Evolutionary conservation across 2,797 vertebrate species (phyloP).

Genomic region (Alfaro cultratus): DNA sequence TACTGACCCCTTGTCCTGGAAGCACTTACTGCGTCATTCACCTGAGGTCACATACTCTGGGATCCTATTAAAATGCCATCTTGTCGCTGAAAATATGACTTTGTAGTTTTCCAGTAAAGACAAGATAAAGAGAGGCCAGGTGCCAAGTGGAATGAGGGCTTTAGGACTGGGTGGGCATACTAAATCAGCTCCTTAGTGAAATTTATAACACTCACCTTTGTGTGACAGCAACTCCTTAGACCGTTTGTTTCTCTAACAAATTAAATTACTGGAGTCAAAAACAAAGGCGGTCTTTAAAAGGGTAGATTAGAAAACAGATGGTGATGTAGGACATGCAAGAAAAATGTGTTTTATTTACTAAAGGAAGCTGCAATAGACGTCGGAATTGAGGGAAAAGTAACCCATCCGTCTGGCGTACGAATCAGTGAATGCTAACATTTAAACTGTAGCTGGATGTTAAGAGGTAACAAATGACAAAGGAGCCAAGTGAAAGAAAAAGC

Average conservation of each 20-base stretch:
- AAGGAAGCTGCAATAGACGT: constrained; percentile 36
- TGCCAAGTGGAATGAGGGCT: constrained; percentile 9
- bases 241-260: constrained; percentile 70
- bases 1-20: constrained; percentile 64
- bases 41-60: constrained; percentile 34
- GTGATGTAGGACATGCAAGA: constrained; percentile 64
- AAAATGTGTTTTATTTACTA: constrained; percentile 29
- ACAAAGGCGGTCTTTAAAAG: constrained; percentile 53
- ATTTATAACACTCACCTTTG: constrained; percentile 50
- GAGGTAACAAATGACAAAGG: constrained; percentile 35
- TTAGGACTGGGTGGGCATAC: constrained; percentile 55
- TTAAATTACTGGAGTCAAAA: constrained; percentile 64
- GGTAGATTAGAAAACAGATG: constrained; percentile 38
- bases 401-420: constrained; percentile 3
- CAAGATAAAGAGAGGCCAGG: constrained; percentile 47
- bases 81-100: constrained; percentile 46
- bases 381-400: constrained; percentile 16
- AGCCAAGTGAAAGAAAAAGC: constrained; percentile 21
- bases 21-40: constrained; percentile 67
- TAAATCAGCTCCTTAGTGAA: constrained; percentile 60
- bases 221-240: constrained; percentile 22
- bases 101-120: constrained; percentile 46
- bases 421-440: constrained; percentile 13
- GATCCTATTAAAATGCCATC: constrained; percentile 58
- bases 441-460: constrained; percentile 26